Evolutionary conservation across 2,888 invertebrate species (phyloP), one percentile per base, ranked within the genome.

Genomic region (Siphlonurus alternatus): DNA sequence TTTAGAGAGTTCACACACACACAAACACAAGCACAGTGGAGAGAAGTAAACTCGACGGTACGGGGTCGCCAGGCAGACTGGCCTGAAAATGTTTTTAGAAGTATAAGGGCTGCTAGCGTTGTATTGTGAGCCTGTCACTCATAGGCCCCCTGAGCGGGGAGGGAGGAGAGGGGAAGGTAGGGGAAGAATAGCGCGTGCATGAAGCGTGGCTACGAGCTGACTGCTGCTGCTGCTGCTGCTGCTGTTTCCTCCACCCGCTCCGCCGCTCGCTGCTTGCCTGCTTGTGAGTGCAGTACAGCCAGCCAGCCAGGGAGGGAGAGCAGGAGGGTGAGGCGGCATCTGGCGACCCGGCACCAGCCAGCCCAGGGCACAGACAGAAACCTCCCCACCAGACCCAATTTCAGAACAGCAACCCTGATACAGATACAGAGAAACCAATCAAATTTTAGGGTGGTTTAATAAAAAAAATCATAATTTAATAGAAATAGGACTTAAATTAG

Each of bases 141-240:
- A 38, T 38, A 38, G 38, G 38, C 38, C 38, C 38, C 38, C 38
- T 15, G 56, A 22, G 56, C 20, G 20, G 56, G 7, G n/a, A 7
- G n/a, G 56, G 19, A 20, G 56, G 5, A 22, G 56, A 10, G 56
- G 56, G 19, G 20, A 7, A 56, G 5, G 5, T n/a, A 7, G n/a
- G 56, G 19, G 22, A 7, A 56, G n/a, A 56, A 56, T 56, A 56
- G 56, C 56, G 56, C 56, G 56, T 56, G 56, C 56, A 56, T 56
- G 56, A 56, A 56, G 56, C 56, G 56, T 56, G 56, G 56, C 56
- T 56, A 20, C 7, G 19, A 5, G 20, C 15, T 5, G 15, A 20
- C 7, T 10, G 15, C n/a, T 10, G 56, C 56, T 56, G 56, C n/a
- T 5, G n/a, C 56, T 56, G 22, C n/a, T 56, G 56, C 7, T n/a